Evolutionary conservation across 2,888 invertebrate genomes (phyloP), one percentile per base, ranked within the genome.

Genomic region (Lacanobia wlatinum): DNA sequence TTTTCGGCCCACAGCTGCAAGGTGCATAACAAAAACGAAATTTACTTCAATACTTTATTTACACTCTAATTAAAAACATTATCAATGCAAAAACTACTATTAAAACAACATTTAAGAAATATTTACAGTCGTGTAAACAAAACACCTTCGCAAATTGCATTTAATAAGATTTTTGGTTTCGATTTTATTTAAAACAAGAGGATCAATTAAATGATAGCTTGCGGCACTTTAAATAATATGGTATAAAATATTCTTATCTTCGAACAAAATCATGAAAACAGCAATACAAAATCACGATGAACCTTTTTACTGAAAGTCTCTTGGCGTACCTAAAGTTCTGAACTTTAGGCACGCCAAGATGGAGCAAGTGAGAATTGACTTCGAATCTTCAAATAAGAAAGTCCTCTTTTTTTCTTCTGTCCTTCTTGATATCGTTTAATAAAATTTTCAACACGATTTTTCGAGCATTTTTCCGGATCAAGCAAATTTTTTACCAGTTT

Each of bases 401-500:
- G 53, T 14, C 73, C 71, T 38, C 77, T 77, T 1, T 73, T 75
- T 53, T 70, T 62, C 23, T 48, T 65, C 18, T 70, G 16, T 16
- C 58, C 75, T 62, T 75, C 67, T 10, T 70, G 62, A 28, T 79
- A 82, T n/a, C 70, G 63, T 12, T 53, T 8, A 28, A 85, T 64
- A 53, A 85, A 65, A 10, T 60, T 53, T 34, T 76, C 7, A n/a
- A 85, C 7, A n/a, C 70, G 76, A n/a, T 69, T 28, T 58, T 76
- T 71, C 21, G 78, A 78, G 12, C 84, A 43, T 61, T 67, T 73
- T 1, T 84, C 71, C 16, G 84, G 72, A 67, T 83, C 65, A n/a
- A 83, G 58, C 46, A 71, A 56, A 55, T 46, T 38, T 59, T 59
- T 70, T 0, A 68, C 58, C 16, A 84, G 12, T 12, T 70, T 10